Evolutionary conservation across 2,113 vertebrate species (phyloP).

Genomic region (Oenanthe melanoleuca): DNA sequence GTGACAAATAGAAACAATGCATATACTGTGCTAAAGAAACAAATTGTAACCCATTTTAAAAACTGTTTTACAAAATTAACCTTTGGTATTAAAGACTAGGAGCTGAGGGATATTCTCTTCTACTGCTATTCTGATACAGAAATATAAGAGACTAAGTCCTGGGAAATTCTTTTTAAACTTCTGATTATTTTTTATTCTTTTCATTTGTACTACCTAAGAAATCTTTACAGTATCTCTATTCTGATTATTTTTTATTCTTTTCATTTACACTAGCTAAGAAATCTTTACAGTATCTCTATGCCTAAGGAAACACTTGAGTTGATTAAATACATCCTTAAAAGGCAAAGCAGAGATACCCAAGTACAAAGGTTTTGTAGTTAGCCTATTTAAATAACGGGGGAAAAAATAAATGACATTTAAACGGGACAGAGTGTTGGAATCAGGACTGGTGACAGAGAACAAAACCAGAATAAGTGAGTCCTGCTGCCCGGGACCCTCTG

Average conservation of each 20-base stretch:
- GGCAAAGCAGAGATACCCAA: not conserved
- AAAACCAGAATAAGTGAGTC: not conserved
- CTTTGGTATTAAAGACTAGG: not conserved
- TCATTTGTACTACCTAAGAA: not conserved
- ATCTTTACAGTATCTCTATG: not conserved
- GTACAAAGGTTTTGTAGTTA: not conserved
- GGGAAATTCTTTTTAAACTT: not conserved
- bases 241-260: not conserved
- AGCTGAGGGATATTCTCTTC: not conserved
- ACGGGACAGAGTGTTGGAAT: not conserved
- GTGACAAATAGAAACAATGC: constrained; percentile 35
- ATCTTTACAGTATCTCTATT: not conserved
- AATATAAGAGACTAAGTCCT: not conserved
- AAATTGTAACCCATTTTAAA: not conserved
- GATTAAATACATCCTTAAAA: not conserved
- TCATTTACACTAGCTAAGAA: not conserved
- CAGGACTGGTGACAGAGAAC: not conserved
- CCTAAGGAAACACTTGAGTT: not conserved
- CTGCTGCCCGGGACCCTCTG: accelerated
- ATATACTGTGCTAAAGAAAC: not conserved
- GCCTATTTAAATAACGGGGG: not conserved
- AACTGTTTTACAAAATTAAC: not conserved
- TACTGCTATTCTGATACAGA: not conserved
- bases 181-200: not conserved
- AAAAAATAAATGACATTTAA: not conserved